These are phyloP conservation scores for Eremophila alpestris DNA, from an alignment of 2,797 vertebrate genomes.

Conservation along the genomic window DNA sequence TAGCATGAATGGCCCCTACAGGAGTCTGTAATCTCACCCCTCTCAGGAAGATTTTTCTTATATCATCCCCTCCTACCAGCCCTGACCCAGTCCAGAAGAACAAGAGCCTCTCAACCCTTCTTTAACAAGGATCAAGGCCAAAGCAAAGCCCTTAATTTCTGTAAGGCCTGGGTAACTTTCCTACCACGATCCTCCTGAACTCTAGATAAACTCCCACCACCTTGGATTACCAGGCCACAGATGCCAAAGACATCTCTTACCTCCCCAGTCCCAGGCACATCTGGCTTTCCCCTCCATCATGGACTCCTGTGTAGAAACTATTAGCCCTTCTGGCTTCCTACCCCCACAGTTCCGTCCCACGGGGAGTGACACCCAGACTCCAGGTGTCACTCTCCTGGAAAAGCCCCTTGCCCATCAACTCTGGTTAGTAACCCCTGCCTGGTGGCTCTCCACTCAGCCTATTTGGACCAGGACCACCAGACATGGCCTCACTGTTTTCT, in stretches of 20 bases:
- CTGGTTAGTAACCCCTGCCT: not conserved
- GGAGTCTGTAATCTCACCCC: not conserved
- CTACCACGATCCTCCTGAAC: not conserved
- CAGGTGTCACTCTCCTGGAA: not conserved
- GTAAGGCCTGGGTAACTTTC: not conserved
- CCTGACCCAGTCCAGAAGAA: not conserved
- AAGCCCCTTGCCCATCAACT: not conserved
- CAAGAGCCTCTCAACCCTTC: not conserved
- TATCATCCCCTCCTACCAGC: not conserved
- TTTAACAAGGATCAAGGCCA: not conserved
- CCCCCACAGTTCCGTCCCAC: not conserved
- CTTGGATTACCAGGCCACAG: not conserved
- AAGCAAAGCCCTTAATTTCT: not conserved
- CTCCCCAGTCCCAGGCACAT: not conserved
- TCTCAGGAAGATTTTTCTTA: not conserved
- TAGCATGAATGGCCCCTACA: too few relatives aligned
- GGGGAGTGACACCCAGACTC: not conserved
- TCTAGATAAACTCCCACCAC: not conserved
- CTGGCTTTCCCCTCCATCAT: not conserved
- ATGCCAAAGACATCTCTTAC: not conserved
- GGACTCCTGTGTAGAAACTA: not conserved
- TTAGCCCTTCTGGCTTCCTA: not conserved
- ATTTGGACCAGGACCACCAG: conserved; percentile 51
- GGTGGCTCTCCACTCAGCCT: not conserved
- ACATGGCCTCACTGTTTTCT: conserved; percentile 87